Base-by-base conservation (phyloP, 2,797 vertebrate genomes). In the Enteromius anoplus region DNA sequence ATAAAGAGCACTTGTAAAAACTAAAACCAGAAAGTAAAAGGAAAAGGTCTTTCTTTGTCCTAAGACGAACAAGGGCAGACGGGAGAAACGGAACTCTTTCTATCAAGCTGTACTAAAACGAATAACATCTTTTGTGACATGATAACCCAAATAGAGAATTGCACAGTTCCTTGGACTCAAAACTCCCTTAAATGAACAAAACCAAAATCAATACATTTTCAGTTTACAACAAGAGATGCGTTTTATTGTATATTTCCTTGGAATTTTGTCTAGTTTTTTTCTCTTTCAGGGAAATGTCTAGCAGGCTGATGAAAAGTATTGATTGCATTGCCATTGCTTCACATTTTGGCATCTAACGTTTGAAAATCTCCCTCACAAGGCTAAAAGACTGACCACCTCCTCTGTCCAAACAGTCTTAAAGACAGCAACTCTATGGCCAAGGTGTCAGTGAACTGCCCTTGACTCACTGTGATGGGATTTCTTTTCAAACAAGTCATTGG, bases 391-490 rank as follows among this genome's bases (percentile, higher is more conserved):
- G 62, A 9, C 32, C 71, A n/a, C 81, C 72, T 26, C 42, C 21
- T 75, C 34, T 84, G 45, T 80, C 68, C 70, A 76, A 66, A 68
- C 55, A 19, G 80, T 77, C 78, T 83, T 86, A 80, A 83, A 89
- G 82, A 86, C 62, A 76, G 68, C 89, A 89, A 82, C 86, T 85
- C 6, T 66, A 17, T 72, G 47, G 77, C 81, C 82, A 77, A 87
- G 86, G 84, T 82, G 82, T 88, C 71, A 26, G 84, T 91, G 91
- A 91, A 91, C 91, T 91, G 92, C 90, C 91, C 91, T 93, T 90
- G 90, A 92, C 90, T 89, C 37, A 70, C 68, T 80, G 68, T 83
- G 90, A 91, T 86, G 81, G 83, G 82, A 62, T 82, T 89, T 90
- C 88, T 91, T 89, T 92, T 91, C 53, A 89, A 83, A 87, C 82